phyloP scores from a whole-genome alignment of 2,797 vertebrate species.

The Notolepis coatsorum region DNA sequence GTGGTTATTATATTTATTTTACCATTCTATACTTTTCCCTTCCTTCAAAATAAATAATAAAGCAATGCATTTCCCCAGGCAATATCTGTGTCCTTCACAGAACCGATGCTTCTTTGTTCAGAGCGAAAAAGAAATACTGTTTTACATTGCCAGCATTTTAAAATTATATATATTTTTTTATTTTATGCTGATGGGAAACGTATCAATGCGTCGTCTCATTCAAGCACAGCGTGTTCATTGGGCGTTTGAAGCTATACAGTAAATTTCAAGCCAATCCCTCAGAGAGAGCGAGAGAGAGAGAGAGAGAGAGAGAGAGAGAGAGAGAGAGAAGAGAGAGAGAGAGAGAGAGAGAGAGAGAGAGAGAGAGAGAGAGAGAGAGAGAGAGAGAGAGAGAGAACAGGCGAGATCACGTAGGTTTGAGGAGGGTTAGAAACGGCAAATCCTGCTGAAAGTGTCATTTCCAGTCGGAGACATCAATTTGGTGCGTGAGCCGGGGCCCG shows the following conservation, averaged over 20 bases:
- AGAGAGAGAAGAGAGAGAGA: conserved; percentile 64
- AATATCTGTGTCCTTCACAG: conserved; percentile 50
- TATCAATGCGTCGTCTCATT: conserved; percentile 73
- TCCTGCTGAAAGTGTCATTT: conserved; percentile 87
- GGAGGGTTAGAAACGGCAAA: conserved; percentile 87
- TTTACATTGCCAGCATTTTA: conserved; percentile 75
- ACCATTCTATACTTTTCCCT: conserved; percentile 48
- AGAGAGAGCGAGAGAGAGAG: conserved; percentile 65
- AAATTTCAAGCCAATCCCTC: conserved; percentile 80
- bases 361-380: conserved; percentile 66
- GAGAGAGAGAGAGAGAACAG: conserved; percentile 28
- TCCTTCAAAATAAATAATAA: conserved; percentile 40
- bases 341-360: neutral
- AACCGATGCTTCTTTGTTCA: conserved; percentile 67
- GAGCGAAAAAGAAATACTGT: conserved; percentile 57
- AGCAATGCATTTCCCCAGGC: conserved; percentile 50
- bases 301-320: neutral
- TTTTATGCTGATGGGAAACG: conserved; percentile 58
- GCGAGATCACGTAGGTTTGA: conserved; percentile 83
- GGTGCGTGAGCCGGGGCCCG: conserved; percentile 78
- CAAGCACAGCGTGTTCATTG: conserved; percentile 72
- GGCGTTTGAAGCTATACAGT: conserved; percentile 73
- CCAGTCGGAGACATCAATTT: conserved; percentile 83
- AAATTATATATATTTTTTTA: conserved; percentile 48
- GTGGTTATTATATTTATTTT: conserved; percentile 70